phyloP scores from a whole-genome alignment of 2,888 invertebrate genomes.

The Dione juno region DNA sequence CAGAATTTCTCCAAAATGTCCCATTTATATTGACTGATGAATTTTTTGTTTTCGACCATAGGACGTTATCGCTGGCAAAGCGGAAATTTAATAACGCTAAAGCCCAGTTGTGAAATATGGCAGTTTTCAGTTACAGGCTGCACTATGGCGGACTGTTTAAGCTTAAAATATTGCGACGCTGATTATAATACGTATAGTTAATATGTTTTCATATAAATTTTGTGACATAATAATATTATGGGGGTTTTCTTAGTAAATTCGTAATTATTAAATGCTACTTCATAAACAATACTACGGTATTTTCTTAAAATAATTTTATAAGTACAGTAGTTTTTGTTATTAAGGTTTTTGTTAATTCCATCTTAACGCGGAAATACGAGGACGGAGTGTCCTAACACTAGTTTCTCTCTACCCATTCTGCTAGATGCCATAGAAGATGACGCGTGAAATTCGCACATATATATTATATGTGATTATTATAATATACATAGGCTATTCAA shows the following conservation, averaged over 20 bases:
- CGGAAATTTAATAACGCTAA: slow-evolving; percentile 44
- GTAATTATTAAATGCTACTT: not conserved
- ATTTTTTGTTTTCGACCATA: slow-evolving; percentile 35
- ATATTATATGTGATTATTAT: too few species aligned
- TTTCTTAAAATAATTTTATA: too few species aligned
- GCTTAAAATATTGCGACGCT: slow-evolving; percentile 34
- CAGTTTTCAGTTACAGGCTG: slow-evolving; percentile 29
- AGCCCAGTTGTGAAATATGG: slow-evolving; percentile 39
- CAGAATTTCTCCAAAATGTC: slow-evolving; percentile 10
- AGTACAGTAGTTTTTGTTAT: too few species aligned
- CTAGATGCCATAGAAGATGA: not conserved
- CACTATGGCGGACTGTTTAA: slow-evolving; percentile 33
- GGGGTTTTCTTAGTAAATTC: not conserved
- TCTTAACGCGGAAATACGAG: too few species aligned
- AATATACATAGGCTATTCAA: too few species aligned
- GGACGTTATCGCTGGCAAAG: slow-evolving; percentile 39
- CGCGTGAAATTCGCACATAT: too few species aligned
- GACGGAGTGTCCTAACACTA: not conserved
- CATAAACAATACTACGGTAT: not conserved
- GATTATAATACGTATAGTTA: slow-evolving; percentile 19
- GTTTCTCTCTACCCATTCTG: not conserved
- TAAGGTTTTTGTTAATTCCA: too few species aligned
- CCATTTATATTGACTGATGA: slow-evolving; percentile 37
- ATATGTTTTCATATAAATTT: slow-evolving; percentile 10
- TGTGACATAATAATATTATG: not conserved